Evolutionary conservation across 2,888 invertebrate genomes (phyloP), one percentile per base, ranked within the genome.

Genomic region (Hirtodrosophila confusa): DNA sequence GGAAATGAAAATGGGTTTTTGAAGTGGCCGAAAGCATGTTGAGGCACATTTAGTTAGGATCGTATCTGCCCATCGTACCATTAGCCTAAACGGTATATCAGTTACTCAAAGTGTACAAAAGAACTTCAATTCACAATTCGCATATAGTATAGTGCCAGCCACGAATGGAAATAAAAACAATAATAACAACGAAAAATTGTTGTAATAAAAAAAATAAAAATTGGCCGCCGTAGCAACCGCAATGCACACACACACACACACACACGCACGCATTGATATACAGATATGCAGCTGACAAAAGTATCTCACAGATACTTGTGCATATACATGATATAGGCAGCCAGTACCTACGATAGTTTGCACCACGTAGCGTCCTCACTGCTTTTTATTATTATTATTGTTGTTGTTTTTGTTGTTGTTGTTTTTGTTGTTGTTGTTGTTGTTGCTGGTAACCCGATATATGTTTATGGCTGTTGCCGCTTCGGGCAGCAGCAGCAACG

Each of bases 391-490:
- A 56, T 56, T 53, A 56, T 55, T 48, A 35, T 40, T 54, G 35
- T 60, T 49, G 37, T 41, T 53, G 24, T 35, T 65, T 51, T 53
- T 54, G 37, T 45, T 56, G 55, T 55, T 72, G 62, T 64, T 76
- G 74, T 69, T 75, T n/a, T n/a, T n/a, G n/a, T 35, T 65, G 55
- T 53, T 54, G 37, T 45, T 56, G 55, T 55, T 72, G 62, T 64
- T 76, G 74, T 69, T 75, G 69, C 49, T 75, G 85, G 84, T 85
- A 85, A 85, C 79, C 72, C 68, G 84, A 85, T 85, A 85, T 83
- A 80, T 85, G 85, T 84, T 84, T 84, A 88, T 83, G 88, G 80
- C 80, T 82, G 80, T 85, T 75, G 83, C 88, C 88, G 83, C 88
- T 61, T 75, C 78, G 67, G 36, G 60, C 69, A 62, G 35, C 73